Conservation (phyloP, 2,113 vertebrate genomes). For the Brevimyrus niger region DNA sequence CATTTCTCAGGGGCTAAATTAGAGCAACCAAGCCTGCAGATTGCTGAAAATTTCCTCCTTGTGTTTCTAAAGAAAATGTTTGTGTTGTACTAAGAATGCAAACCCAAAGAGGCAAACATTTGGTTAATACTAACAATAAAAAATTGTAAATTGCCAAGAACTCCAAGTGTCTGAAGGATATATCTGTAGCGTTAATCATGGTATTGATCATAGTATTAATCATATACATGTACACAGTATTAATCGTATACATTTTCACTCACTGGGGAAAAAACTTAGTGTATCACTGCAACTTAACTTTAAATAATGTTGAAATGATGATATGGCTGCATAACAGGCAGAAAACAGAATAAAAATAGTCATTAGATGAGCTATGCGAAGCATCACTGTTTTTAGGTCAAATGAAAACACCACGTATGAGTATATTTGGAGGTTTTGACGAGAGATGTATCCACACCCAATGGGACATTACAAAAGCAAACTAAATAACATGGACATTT, state of each 20-base stretch:
- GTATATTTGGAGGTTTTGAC: not conserved
- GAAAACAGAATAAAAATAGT: not conserved
- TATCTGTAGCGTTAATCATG: not conserved
- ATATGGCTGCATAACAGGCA: not conserved
- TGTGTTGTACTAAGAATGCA: not conserved
- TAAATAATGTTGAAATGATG: not conserved
- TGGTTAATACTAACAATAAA: not conserved
- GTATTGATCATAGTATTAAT: not conserved
- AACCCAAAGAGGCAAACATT: not conserved
- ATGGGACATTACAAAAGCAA: not conserved
- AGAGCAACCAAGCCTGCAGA: not conserved
- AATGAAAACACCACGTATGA: not conserved
- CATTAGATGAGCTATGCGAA: not conserved
- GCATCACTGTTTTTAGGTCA: not conserved
- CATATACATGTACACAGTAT: not conserved
- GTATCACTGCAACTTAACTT: not conserved
- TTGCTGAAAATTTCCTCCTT: not conserved
- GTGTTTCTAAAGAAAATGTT: not conserved
- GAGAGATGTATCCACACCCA: not conserved
- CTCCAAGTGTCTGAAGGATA: not conserved
- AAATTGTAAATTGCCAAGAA: not conserved
- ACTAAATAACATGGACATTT: not conserved
- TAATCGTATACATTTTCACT: not conserved
- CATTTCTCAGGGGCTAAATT: not conserved
- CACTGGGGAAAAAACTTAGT: not conserved